Percentiles rank a stretch among this genome's conserved stretches.
These are phyloP conservation scores for Mimas tiliae DNA, from an alignment of 2,888 invertebrate species.

Conservation along the genomic window DNA sequence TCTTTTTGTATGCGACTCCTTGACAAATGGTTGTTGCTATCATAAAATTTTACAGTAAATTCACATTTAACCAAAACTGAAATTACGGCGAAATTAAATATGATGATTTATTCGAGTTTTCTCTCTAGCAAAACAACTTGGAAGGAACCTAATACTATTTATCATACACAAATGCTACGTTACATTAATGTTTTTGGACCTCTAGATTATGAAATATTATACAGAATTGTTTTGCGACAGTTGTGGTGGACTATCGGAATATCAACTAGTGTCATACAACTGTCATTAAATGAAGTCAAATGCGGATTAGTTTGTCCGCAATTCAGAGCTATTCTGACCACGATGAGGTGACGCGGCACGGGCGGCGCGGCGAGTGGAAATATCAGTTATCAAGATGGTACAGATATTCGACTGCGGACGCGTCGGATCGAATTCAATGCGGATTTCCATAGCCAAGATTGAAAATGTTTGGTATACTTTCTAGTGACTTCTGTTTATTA, in stretches of 20 bases:
- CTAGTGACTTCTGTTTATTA: no score
- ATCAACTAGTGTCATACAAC: constrained; percentile 19
- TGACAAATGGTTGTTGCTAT: neutral
- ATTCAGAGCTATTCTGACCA: neutral
- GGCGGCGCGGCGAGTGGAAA: neutral
- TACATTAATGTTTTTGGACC: no score
- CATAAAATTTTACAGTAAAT: neutral
- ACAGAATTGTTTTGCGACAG: neutral
- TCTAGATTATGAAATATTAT: neutral
- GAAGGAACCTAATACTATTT: neutral
- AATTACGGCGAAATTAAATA: neutral
- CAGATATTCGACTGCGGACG: neutral
- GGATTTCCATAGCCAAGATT: no score
- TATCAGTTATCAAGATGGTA: constrained; percentile 21
- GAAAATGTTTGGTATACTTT: no score
- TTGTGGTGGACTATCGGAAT: neutral
- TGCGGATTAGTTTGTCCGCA: constrained; percentile 18
- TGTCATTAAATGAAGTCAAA: constrained; percentile 17
- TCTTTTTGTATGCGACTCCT: neutral
- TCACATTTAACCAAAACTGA: neutral
- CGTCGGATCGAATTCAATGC: neutral
- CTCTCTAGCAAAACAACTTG: neutral
- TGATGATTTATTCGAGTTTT: neutral
- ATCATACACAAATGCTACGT: neutral
- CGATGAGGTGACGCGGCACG: no score